Conservation (phyloP, 2,888 invertebrate genomes). For the Artemia sinica region DNA sequence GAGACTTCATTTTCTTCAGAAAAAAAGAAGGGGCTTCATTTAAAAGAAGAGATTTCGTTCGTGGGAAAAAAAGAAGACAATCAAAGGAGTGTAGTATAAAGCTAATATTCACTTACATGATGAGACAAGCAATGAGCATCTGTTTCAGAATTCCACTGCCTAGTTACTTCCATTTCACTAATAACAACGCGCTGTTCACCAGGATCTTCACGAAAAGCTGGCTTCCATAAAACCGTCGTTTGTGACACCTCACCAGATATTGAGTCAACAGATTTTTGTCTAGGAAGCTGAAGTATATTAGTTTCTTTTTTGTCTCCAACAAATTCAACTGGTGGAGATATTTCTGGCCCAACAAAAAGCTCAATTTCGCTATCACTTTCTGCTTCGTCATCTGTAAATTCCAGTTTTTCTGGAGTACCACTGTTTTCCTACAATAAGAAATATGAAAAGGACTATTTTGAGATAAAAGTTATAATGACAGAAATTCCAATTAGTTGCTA, state of each 20-base stretch:
- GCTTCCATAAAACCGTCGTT: background rate
- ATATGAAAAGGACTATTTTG: too few species aligned
- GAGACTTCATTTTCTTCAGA: too few species aligned
- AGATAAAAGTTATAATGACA: too few species aligned
- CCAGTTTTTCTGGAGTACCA: background rate
- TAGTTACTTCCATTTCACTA: conserved; percentile 10
- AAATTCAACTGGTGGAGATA: conserved; percentile 7
- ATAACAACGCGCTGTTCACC: background rate
- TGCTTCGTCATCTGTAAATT: background rate
- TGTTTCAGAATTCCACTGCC: conserved; percentile 2
- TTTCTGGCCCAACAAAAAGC: background rate
- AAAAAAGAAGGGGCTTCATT: too few species aligned
- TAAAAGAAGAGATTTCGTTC: too few species aligned
- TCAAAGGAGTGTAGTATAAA: too few species aligned
- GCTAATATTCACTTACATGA: background rate
- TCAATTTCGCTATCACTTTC: background rate
- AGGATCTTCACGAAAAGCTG: background rate
- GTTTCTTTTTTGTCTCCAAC: background rate
- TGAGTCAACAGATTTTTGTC: conserved; percentile 49
- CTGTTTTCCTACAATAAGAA: background rate
- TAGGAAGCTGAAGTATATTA: conserved; percentile 33
- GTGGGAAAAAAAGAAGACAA: too few species aligned
- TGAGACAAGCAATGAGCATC: conserved; percentile 10
- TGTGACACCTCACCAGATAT: conserved; percentile 31
- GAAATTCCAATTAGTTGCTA: too few species aligned